A percentile compares a stretch with the other conserved stretches of the same genome.
Evolutionary conservation across 2,113 vertebrate species (phyloP).

Genomic region (Campylorhamphus procurvoides): DNA sequence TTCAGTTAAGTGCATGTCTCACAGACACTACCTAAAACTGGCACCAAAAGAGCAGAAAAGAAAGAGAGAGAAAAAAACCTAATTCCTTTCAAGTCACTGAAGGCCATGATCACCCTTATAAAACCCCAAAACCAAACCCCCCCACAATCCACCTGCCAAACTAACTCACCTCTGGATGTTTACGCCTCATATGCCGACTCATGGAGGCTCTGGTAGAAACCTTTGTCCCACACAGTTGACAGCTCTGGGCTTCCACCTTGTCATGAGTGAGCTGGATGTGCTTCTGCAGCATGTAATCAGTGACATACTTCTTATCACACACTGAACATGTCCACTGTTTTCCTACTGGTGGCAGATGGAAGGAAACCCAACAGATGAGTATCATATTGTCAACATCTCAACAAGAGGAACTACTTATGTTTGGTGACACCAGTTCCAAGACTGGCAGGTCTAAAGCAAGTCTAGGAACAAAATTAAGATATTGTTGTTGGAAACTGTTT

Average conservation of each 20-base stretch:
- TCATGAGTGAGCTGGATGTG: slow-evolving; percentile 97
- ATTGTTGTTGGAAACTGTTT: background rate
- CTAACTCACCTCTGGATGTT: slow-evolving; percentile 91
- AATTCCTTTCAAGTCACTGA: background rate
- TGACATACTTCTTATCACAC: slow-evolving; percentile 98
- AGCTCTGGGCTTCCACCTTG: slow-evolving; percentile 97
- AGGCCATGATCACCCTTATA: background rate
- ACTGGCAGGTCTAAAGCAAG: background rate
- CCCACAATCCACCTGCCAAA: background rate
- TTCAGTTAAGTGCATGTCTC: background rate
- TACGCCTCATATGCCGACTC: slow-evolving; percentile 95
- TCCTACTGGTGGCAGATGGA: slow-evolving; percentile 82
- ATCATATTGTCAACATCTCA: background rate
- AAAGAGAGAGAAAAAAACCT: accelerated
- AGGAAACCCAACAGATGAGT: background rate
- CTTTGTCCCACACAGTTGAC: slow-evolving; percentile 95
- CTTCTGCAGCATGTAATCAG: slow-evolving; percentile 99
- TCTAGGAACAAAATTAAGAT: background rate
- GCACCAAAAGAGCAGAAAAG: background rate
- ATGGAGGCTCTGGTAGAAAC: slow-evolving; percentile 97
- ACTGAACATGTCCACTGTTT: slow-evolving; percentile 94
- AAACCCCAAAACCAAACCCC: background rate
- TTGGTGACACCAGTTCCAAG: background rate
- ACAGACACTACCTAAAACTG: background rate
- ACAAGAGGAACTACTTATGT: background rate